phyloP scores from a whole-genome alignment of 2,888 invertebrate species.

The Amphimallon solstitiale region DNA sequence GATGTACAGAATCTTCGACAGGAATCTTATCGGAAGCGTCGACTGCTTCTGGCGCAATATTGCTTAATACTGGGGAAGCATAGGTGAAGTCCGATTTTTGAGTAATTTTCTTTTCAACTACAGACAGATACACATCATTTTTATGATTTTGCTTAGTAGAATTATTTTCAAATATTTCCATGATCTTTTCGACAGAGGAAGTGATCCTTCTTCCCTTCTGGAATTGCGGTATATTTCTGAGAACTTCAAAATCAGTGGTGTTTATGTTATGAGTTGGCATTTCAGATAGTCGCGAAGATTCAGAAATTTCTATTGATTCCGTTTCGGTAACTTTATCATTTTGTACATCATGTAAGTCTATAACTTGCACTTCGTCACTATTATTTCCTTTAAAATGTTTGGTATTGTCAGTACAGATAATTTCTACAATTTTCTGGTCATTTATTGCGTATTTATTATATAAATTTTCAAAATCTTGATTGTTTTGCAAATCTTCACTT shows the following conservation, averaged over 20 bases:
- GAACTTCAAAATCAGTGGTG: background rate
- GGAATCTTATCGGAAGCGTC: background rate
- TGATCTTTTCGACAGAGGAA: conserved; percentile 3
- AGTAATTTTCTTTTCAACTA: background rate
- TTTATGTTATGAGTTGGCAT: background rate
- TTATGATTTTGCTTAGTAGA: background rate
- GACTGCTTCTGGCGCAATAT: conserved; percentile 39
- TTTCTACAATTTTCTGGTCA: conserved; percentile 3
- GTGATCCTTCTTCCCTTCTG: conserved; percentile 21
- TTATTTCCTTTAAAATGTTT: background rate
- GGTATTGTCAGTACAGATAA: background rate
- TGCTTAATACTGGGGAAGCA: conserved; percentile 34
- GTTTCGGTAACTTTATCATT: conserved; percentile 13
- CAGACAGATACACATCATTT: background rate
- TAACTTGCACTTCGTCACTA: background rate
- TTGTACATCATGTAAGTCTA: background rate
- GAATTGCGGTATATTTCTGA: conserved; percentile 24
- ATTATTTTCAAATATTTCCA: conserved; percentile 24
- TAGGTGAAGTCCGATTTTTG: background rate
- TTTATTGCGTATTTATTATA: conserved; percentile 33
- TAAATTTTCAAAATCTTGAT: conserved; percentile 52
- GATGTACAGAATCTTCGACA: conserved; percentile 33
- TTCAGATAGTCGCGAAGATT: background rate
- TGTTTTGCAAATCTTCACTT: conserved; percentile 65
- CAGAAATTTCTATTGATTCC: background rate